These are phyloP conservation scores for Willowsia nigromaculata DNA, from an alignment of 2,888 invertebrate genomes.

Conservation along the genomic window DNA sequence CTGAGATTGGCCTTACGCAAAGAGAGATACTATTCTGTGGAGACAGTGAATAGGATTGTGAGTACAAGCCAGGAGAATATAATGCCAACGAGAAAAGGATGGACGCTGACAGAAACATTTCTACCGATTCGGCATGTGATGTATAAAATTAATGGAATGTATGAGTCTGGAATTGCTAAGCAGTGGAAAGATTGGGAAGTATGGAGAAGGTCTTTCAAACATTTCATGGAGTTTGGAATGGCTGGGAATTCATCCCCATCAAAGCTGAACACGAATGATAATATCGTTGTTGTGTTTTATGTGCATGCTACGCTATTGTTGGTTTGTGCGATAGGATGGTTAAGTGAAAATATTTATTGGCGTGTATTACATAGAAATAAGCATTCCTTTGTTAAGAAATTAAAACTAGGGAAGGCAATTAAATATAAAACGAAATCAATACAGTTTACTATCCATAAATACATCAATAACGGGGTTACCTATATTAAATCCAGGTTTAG, in stretches of 20 bases:
- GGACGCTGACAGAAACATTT: not conserved
- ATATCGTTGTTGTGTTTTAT: not conserved
- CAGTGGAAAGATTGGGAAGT: not conserved
- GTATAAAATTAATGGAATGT: not conserved
- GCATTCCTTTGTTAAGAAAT: no score
- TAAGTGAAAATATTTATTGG: no score
- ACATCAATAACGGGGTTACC: no score
- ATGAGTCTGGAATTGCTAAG: conserved; percentile 18
- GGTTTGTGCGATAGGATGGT: no score
- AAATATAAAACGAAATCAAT: no score
- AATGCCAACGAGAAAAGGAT: not conserved
- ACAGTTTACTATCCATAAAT: no score
- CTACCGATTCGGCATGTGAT: not conserved
- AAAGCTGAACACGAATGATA: not conserved
- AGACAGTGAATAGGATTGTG: not conserved
- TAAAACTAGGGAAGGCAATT: no score
- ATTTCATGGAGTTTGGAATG: not conserved
- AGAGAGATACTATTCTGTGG: not conserved
- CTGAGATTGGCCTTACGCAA: not conserved
- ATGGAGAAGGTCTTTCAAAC: not conserved
- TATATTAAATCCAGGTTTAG: no score
- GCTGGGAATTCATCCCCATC: no score
- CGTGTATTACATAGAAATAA: no score
- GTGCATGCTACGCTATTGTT: no score
- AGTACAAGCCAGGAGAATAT: not conserved